Evolutionary conservation across 92 coral and sea anemone genomes (phyloP), one percentile per base, ranked within the genome.

Genomic region (Hydrozoanthus gracilis): DNA sequence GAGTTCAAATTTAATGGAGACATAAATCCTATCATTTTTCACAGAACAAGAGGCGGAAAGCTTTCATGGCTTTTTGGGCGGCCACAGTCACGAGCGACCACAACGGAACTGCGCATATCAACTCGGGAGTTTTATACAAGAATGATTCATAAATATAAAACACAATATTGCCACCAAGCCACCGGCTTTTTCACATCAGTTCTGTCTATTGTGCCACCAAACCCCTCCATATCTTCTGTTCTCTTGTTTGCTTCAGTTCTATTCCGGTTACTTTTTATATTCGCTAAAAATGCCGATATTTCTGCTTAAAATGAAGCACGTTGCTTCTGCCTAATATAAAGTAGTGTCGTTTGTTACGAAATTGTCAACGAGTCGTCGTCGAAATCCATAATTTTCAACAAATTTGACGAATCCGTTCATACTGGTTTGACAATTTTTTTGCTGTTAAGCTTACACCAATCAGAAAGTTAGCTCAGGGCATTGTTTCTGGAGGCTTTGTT

Each of bases 401-500:
- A 46, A 67, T 61, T 62, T 62, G 47, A 71, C 65, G 83, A 54
- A 61, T 60, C 8, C 62, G 6, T 79, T 79, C 84, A 64, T 62
- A 80, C 66, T 80, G 73, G 66, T 15, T 48, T 65, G 84, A 79
- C 72, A 80, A 65, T 62, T 80, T 64, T 67, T 79, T 80, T 80
- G 73, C 75, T 80, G 85, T 17, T 65, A 65, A 80, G 60, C 85
- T 80, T 65, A 83, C 75, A 47, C 93, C 93, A 94, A 94, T 94
- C 93, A 87, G 55, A 82, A 85, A 89, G 86, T 80, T 83, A 91
- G 88, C 92, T 74, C 88, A 47, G 78, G 91, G 79, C 94, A 80
- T 93, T 91, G 92, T 94, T 91, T 87, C 86, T 82, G 67, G 55
- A 16, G 82, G 75, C 92, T 88, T 92, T 90, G 92, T 90, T 88